Evolutionary conservation across 2,888 invertebrate genomes (phyloP).

Genomic region (Molorchus minor): DNA sequence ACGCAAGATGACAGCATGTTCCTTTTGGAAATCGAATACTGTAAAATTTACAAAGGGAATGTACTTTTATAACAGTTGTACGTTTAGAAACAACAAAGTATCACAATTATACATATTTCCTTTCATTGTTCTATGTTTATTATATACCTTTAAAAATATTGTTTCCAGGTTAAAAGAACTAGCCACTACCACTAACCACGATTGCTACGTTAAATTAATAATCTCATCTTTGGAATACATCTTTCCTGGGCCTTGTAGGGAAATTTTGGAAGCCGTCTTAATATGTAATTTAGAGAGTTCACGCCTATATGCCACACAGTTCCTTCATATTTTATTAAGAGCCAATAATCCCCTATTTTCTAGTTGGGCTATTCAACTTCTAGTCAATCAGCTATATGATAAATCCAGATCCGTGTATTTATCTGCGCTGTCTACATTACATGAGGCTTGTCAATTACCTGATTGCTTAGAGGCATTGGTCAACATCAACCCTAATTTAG

Average conservation of each 20-base stretch:
- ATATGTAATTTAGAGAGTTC: slow-evolving; percentile 69
- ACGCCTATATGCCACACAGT: slow-evolving; percentile 90
- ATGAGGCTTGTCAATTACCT: slow-evolving; percentile 92
- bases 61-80: too few species aligned
- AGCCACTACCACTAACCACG: slow-evolving; percentile 84
- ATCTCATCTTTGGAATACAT: slow-evolving; percentile 92
- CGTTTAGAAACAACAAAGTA: not conserved
- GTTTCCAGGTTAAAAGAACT: slow-evolving; percentile 78
- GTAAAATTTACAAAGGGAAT: too few species aligned
- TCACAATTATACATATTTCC: not conserved
- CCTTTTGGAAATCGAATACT: too few species aligned
- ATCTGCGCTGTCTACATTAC: slow-evolving; percentile 82
- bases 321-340: slow-evolving; percentile 85
- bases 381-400: slow-evolving; percentile 88
- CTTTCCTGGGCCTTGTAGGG: slow-evolving; percentile 74
- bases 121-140: not conserved
- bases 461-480: slow-evolving; percentile 80
- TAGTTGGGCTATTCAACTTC: slow-evolving; percentile 86
- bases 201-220: slow-evolving; percentile 93
- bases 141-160: not conserved
- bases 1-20: too few species aligned
- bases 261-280: slow-evolving; percentile 62
- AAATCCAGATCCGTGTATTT: slow-evolving; percentile 76
- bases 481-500: slow-evolving; percentile 74
- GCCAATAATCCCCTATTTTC: slow-evolving; percentile 78